These are phyloP conservation scores for Rhopalosiphum padi DNA, from an alignment of 1,140 invertebrate species.

Conservation along the genomic window DNA sequence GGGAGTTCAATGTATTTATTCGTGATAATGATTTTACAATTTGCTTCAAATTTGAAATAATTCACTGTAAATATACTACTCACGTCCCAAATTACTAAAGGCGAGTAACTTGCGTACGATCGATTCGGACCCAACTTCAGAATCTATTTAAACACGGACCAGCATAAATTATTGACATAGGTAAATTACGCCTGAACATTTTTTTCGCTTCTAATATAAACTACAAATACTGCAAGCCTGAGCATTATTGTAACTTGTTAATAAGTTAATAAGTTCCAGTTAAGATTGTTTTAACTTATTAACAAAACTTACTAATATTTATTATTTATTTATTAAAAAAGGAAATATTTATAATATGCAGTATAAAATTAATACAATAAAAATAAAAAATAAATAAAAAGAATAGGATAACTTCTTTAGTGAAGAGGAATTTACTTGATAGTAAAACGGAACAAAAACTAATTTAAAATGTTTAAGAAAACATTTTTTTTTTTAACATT, in stretches of 20 bases:
- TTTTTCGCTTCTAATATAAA: background rate
- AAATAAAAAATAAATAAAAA: background rate
- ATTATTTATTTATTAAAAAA: background rate
- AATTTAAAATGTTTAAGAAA: background rate
- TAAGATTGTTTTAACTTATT: background rate
- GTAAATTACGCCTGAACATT: background rate
- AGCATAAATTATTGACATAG: too few relatives aligned
- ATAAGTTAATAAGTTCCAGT: background rate
- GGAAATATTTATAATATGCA: background rate
- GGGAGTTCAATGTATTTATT: background rate
- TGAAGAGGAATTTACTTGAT: background rate
- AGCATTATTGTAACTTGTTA: background rate
- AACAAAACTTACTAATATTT: background rate
- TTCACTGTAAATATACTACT: background rate
- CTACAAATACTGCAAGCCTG: background rate
- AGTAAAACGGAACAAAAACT: too few relatives aligned
- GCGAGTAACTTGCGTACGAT: background rate
- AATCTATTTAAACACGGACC: too few relatives aligned
- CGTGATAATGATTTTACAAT: background rate
- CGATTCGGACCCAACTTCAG: background rate
- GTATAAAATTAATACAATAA: background rate
- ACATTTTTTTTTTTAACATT: background rate
- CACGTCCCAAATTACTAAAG: background rate
- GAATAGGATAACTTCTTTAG: background rate
- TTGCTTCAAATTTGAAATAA: background rate